Evolutionary conservation across 1,140 invertebrate species (phyloP), one percentile per base, ranked within the genome.

Genomic region (Halesus radiatus): DNA sequence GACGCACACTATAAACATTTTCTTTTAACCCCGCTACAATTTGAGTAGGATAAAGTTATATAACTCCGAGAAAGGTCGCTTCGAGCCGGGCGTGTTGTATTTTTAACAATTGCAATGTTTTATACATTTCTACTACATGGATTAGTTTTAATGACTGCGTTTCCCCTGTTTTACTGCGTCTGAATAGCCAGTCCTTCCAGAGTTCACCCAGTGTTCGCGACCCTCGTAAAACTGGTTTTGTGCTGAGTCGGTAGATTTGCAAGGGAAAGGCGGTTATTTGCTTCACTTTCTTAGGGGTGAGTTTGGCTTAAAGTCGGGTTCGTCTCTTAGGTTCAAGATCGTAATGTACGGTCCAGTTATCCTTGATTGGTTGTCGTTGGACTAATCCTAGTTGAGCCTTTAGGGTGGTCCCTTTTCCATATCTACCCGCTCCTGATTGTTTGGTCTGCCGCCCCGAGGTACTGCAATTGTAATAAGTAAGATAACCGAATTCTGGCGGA

Each of bases 281-380:
- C 26, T 7, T 5, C n/a, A 18, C 4, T n/a, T 56, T 45, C 22
- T n/a, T n/a, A 75, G 20, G 72, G 52, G 53, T 8, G 72, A 29
- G n/a, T 32, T 32, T 58, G 15, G 72, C 18, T 13, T 6, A 20
- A 26, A 26, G 4, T 58, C 23, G 7, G 3, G 8, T 1, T 18
- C 8, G 54, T 29, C 72, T 56, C 72, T 75, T 75, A 18, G 4
- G 54, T 32, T 58, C 53, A 20, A 75, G 56, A 73, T 72, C 72
- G 73, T 80, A 76, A 80, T 80, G 78, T 78, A 80, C 89, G 89
- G 89, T 90, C 89, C 88, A 89, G 88, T 90, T 89, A 89, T 87
- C 89, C 89, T 90, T 90, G 89, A 90, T 90, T 90, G 89, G 89
- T 90, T 90, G 89, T 90, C 89, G 89, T 89, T 89, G 87, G 86